phyloP scores from a whole-genome alignment of 2,888 invertebrate genomes.

The Polymixis flavicincta region DNA sequence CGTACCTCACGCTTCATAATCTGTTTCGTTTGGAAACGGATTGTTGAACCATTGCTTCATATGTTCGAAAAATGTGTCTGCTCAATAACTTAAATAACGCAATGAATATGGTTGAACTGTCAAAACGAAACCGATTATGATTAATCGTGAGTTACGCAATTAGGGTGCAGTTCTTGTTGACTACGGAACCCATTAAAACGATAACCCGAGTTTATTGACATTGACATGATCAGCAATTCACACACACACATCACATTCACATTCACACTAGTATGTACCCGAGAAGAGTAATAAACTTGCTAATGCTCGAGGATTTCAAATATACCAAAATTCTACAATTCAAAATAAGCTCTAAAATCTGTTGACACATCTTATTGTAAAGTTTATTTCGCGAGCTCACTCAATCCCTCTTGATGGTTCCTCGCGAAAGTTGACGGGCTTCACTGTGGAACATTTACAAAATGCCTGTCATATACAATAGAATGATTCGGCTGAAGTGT shows the following conservation, averaged over 20 bases:
- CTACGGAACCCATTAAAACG: background rate
- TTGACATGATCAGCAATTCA: conserved; percentile 8
- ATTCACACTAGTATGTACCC: background rate
- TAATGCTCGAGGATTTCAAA: conserved; percentile 14
- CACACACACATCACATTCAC: conserved; percentile 13
- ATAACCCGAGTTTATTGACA: conserved; percentile 12
- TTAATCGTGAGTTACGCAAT: too few relatives aligned
- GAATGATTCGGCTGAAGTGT: background rate
- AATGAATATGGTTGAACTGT: too few relatives aligned
- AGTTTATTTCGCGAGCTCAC: background rate
- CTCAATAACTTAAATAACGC: too few relatives aligned
- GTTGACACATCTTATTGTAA: background rate
- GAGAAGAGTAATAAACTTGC: conserved; percentile 24
- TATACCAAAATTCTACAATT: background rate
- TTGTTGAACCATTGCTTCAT: too few relatives aligned
- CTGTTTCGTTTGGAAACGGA: too few relatives aligned
- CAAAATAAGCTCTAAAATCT: background rate
- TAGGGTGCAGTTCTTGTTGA: background rate
- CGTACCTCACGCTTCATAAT: too few relatives aligned
- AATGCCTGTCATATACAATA: conserved; percentile 9
- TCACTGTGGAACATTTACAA: conserved; percentile 30
- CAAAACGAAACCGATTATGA: too few relatives aligned
- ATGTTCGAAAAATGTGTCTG: too few relatives aligned
- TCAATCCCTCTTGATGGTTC: conserved; percentile 18
- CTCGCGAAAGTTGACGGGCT: conserved; percentile 6